Evolutionary conservation across 2,888 invertebrate genomes (phyloP), one percentile per base, ranked within the genome.

Genomic region (Callyntrura guangdongensis): DNA sequence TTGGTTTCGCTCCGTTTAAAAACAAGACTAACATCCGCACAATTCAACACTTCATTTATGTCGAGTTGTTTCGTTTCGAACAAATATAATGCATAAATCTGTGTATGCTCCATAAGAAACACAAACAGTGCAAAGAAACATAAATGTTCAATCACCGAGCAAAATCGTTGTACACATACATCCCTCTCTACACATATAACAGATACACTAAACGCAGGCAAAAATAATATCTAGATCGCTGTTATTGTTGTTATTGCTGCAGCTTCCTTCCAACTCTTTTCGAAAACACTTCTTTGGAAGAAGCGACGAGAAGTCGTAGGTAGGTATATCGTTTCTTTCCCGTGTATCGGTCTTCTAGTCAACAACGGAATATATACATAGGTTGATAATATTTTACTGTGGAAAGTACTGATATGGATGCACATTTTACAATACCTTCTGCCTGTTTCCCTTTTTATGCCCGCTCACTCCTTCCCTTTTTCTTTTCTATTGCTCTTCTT

Each of bases 371-470:
- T n/a, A 53, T 77, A 77, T 77, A 77, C 27, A 25, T 77, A 45
- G n/a, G n/a, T n/a, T n/a, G n/a, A n/a, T n/a, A n/a, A n/a, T n/a
- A n/a, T n/a, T n/a, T n/a, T n/a, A n/a, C n/a, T n/a, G n/a, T n/a
- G n/a, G n/a, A n/a, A 72, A 17, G 17, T 17, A n/a, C 45, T 72
- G 36, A 72, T 45, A 72, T 72, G 45, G 69, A 72, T 72, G 45
- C 69, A 36, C 69, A 72, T 72, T 72, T 45, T 72, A 59, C 81
- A 56, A 59, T 59, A n/a, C 59, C 59, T 59, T 81, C 81, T 17
- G 27, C 36, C 59, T 59, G 67, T 67, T 83, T 83, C 83, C 83
- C 83, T 67, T 83, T 83, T 83, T 67, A 83, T 84, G 69, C 47
- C 53, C 36, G 27, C 49, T 81, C 81, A 64, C 64, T 79, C 77